These are phyloP conservation scores for Catharus bicknelli DNA, from an alignment of 2,113 vertebrate genomes.

Conservation along the genomic window DNA sequence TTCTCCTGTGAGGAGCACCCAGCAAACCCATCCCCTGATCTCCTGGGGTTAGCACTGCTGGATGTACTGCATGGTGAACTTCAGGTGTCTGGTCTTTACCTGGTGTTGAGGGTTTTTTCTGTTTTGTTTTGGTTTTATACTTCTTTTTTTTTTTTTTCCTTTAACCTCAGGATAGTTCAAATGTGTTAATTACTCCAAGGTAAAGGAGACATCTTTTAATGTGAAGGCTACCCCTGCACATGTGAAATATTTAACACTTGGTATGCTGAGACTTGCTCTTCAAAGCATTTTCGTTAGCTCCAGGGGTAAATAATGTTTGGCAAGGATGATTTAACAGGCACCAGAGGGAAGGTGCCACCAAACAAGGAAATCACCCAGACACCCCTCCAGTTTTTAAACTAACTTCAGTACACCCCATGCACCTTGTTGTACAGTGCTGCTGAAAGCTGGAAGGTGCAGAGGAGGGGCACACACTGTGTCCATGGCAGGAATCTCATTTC, in stretches of 20 bases:
- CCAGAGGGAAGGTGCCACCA: background rate
- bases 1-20: background rate
- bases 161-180: slow-evolving; percentile 37
- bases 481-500: background rate
- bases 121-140: slow-evolving; percentile 8
- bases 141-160: background rate
- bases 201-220: slow-evolving; percentile 44
- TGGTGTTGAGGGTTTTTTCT: background rate
- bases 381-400: background rate
- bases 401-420: background rate
- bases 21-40: background rate
- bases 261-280: slow-evolving; percentile 63
- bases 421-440: background rate
- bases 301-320: slow-evolving; percentile 62
- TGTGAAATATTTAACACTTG: slow-evolving; percentile 63
- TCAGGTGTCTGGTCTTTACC: background rate
- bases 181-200: slow-evolving; percentile 10
- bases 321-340: slow-evolving; percentile 36
- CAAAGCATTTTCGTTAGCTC: slow-evolving; percentile 53
- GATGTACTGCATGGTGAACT: background rate
- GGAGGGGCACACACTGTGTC: background rate
- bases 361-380: slow-evolving; percentile 18
- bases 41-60: background rate
- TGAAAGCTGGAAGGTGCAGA: background rate
- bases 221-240: slow-evolving; percentile 45